These are phyloP conservation scores for Teleopsis dalmanni DNA, from an alignment of 1,140 invertebrate genomes.

Conservation along the genomic window DNA sequence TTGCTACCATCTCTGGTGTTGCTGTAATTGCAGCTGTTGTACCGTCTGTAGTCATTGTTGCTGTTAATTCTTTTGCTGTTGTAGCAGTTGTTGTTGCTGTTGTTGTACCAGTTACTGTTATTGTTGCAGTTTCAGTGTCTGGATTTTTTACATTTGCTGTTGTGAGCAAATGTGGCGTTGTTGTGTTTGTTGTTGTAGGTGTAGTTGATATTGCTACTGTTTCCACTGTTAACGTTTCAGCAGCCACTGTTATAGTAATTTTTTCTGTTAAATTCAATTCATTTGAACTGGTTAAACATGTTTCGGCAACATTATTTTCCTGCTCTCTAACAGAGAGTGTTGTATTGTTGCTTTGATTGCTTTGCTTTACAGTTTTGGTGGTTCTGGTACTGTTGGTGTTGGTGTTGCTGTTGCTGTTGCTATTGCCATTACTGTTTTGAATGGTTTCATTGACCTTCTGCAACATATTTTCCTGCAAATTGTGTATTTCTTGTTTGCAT, in stretches of 20 bases:
- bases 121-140: neutral
- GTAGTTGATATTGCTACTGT: conserved; percentile 11
- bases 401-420: neutral
- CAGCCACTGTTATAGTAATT: no score
- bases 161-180: conserved; percentile 6
- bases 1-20: neutral
- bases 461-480: neutral
- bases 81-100: neutral
- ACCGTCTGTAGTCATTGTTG: neutral
- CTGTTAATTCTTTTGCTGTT: neutral
- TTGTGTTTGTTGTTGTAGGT: conserved; percentile 15
- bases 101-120: neutral
- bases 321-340: no score
- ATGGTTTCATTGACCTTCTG: neutral
- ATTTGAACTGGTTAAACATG: no score
- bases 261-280: no score
- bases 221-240: neutral
- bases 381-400: no score
- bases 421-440: neutral
- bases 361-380: no score
- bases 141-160: conserved; percentile 6
- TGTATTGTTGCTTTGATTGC: no score
- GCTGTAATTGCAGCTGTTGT: neutral
- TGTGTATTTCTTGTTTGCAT: neutral
- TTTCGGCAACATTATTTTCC: no score